A percentile compares a stretch with the other conserved stretches of the same genome.
Conservation (phyloP, 1,140 invertebrate genomes). For the Spodoptera frugiperda region DNA sequence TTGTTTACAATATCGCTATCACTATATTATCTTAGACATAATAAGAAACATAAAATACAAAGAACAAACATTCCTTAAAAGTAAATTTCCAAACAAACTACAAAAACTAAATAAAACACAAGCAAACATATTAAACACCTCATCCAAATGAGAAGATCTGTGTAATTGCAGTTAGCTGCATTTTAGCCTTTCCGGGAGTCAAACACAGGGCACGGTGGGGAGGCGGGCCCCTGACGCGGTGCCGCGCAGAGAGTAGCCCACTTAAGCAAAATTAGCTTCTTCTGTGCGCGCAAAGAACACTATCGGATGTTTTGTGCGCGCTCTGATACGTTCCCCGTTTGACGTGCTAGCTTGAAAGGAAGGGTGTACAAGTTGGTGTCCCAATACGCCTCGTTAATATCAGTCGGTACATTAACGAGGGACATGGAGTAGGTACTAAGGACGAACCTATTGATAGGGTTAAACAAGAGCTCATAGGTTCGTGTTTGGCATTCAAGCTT, state of each 20-base stretch:
- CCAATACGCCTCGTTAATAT: constrained; percentile 63
- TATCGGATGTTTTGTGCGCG: constrained; percentile 81
- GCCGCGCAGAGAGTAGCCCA: constrained; percentile 78
- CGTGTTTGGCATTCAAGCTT: neutral
- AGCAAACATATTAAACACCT: constrained; percentile 23
- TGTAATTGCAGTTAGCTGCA: constrained; percentile 52
- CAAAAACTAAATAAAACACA: neutral
- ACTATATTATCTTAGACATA: too few species aligned
- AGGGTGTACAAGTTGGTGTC: constrained; percentile 63
- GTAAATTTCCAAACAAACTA: too few species aligned
- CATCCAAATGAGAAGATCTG: constrained; percentile 31
- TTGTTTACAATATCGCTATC: too few species aligned
- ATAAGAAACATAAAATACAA: too few species aligned
- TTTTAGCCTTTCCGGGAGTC: constrained; percentile 69
- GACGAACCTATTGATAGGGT: constrained; percentile 9
- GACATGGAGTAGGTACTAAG: neutral
- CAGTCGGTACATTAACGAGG: constrained; percentile 18
- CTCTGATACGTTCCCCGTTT: constrained; percentile 77
- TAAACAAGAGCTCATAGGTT: neutral
- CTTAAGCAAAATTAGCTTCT: constrained; percentile 86
- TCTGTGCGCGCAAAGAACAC: constrained; percentile 82
- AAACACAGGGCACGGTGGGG: constrained; percentile 66
- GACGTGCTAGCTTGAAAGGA: constrained; percentile 77
- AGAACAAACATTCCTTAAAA: too few species aligned
- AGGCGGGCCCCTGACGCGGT: constrained; percentile 62